Evolutionary conservation across 2,113 vertebrate species (phyloP).

Genomic region (Petrocephalus microphthalmus): DNA sequence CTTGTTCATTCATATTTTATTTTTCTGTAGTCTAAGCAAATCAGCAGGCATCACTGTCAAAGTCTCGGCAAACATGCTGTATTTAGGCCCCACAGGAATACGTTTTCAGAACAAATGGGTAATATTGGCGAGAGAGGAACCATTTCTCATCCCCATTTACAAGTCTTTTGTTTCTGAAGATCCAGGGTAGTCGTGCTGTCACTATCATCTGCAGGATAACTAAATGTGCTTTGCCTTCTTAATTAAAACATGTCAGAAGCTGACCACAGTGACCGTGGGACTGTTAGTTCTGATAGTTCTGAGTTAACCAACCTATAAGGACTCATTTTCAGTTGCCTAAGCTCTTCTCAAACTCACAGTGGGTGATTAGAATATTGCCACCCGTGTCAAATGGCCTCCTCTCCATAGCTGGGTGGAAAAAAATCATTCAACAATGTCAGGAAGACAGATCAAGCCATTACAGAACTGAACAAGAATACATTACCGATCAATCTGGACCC

Average conservation of each 20-base stretch:
- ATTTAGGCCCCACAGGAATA: background rate
- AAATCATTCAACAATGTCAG: constrained; percentile 26
- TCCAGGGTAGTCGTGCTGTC: background rate
- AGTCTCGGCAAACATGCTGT: background rate
- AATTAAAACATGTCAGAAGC: background rate
- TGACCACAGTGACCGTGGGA: background rate
- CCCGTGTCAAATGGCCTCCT: constrained; percentile 25
- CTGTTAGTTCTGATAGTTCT: background rate
- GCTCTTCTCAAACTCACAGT: background rate
- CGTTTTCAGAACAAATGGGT: background rate
- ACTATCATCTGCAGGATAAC: background rate
- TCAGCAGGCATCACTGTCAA: background rate
- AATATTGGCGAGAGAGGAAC: background rate
- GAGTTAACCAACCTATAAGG: background rate
- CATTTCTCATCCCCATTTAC: background rate
- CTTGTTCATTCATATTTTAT: background rate
- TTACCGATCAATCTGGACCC: constrained; percentile 15
- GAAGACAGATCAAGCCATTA: constrained; percentile 21
- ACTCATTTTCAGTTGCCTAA: background rate
- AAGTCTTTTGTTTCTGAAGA: background rate
- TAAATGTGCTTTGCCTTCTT: background rate
- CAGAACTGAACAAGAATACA: constrained; percentile 21
- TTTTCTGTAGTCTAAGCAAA: background rate
- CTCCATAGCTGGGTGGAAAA: constrained; percentile 21
- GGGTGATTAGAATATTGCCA: constrained; percentile 21